Percentiles rank a stretch among this genome's conserved stretches.
Conservation (phyloP, 2,113 vertebrate species). For the Elanus axillaris region DNA sequence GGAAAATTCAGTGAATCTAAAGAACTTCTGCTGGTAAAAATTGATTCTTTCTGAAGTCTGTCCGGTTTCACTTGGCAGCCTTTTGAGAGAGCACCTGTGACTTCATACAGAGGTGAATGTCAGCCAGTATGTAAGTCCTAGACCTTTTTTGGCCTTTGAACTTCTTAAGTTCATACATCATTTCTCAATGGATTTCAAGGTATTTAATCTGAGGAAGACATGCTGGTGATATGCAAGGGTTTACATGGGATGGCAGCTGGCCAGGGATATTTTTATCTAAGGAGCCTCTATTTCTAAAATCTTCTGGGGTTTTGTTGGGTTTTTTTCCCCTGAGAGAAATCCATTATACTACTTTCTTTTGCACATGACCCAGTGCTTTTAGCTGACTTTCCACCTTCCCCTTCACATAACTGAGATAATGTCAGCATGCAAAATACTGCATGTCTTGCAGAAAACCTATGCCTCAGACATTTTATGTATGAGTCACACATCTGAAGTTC, state of each 20-base stretch:
- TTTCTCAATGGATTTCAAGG: not conserved
- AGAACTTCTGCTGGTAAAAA: not conserved
- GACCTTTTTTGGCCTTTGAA: not conserved
- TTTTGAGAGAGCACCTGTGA: not conserved
- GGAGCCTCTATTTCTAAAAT: not conserved
- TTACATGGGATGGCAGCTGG: not conserved
- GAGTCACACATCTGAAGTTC: not conserved
- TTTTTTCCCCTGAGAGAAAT: not conserved
- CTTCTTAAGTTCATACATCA: not conserved
- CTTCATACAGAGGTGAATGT: not conserved
- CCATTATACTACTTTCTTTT: not conserved
- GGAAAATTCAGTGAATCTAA: not conserved
- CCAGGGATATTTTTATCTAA: not conserved
- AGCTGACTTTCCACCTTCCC: not conserved
- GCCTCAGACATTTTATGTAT: not conserved
- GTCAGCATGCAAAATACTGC: not conserved
- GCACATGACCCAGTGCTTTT: not conserved
- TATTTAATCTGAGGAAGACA: not conserved
- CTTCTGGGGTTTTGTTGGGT: not conserved
- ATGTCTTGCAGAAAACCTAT: not conserved
- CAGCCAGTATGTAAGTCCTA: fast-evolving
- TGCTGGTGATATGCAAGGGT: not conserved
- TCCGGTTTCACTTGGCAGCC: not conserved
- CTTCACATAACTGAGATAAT: not conserved
- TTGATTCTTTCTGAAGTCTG: not conserved